Evolutionary conservation across 2,888 invertebrate genomes (phyloP), one percentile per base, ranked within the genome.

Genomic region (Thalpophila matura): DNA sequence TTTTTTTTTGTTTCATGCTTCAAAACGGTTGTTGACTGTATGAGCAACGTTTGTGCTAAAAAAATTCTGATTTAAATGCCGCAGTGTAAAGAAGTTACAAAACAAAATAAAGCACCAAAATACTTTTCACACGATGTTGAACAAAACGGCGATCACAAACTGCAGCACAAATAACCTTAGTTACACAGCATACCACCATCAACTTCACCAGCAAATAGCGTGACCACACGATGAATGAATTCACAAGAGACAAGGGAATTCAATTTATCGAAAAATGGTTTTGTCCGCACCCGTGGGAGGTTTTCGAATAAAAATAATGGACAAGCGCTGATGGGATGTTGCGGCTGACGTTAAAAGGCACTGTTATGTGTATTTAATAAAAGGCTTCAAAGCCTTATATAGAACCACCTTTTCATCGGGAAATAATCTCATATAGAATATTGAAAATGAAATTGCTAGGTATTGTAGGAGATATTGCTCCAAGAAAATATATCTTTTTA

Each of bases 201-300:
- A 73, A 77, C 79, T 66, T 68, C 50, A 47, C 57, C 42, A 26
- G 55, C 57, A 74, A 75, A 79, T 73, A 68, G 73, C 67, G 31
- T 56, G 50, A 79, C 80, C 80, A 62, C 80, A 71, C 74, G 68
- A 68, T 80, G 73, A 83, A 83, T 82, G 79, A 79, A 79, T 84
- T 80, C 81, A 74, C 76, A 63, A 61, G 72, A 78, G 79, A 83
- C 85, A 83, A 78, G 73, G 61, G 69, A 82, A 84, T 81, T 80
- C 85, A 85, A 84, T 86, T 86, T 83, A 82, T 79, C 74, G 81
- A 81, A 83, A 83, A 82, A 84, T 79, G 70, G 79, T 75, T 83
- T 82, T 70, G 70, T 59, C 7, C 50, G 54, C 47, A 47, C 57
- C 67, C 50, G 66, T 62, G 65, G 66, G 69, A 74, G 65, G 65